Evolutionary conservation across 2,888 invertebrate species (phyloP).

Genomic region (Napeogenes inachia): DNA sequence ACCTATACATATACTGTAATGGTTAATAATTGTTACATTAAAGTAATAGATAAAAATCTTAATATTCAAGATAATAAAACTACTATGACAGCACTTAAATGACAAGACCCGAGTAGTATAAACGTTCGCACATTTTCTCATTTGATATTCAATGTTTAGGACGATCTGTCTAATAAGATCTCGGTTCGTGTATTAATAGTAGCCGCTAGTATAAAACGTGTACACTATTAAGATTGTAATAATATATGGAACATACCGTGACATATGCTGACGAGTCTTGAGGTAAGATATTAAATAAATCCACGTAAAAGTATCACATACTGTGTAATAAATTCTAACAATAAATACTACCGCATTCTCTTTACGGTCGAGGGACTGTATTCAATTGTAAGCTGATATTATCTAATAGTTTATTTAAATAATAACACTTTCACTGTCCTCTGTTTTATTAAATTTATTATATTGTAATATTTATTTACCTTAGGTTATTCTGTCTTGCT

Average conservation of each 20-base stretch:
- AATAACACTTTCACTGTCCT: slow-evolving; percentile 15
- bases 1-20: no score
- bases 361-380: slow-evolving; percentile 18
- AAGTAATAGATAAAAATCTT: no score
- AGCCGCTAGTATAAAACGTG: slow-evolving; percentile 10
- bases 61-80: no score
- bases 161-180: slow-evolving; percentile 45
- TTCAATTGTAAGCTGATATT: slow-evolving; percentile 18
- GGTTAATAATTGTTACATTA: no score
- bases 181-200: slow-evolving; percentile 55
- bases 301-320: no score
- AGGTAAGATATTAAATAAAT: slow-evolving; percentile 9
- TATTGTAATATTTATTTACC: neutral
- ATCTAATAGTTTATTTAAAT: slow-evolving; percentile 12
- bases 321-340: slow-evolving; percentile 13
- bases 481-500: neutral
- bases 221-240: no score
- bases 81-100: slow-evolving; percentile 5
- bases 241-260: no score
- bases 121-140: slow-evolving; percentile 57
- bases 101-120: slow-evolving; percentile 24
- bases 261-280: neutral
- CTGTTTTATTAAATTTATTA: neutral
- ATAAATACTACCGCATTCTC: slow-evolving; percentile 19
- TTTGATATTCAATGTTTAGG: slow-evolving; percentile 60